These are phyloP conservation scores for Mormyrops boulengeri DNA, from an alignment of 2,797 vertebrate genomes.

Conservation along the genomic window DNA sequence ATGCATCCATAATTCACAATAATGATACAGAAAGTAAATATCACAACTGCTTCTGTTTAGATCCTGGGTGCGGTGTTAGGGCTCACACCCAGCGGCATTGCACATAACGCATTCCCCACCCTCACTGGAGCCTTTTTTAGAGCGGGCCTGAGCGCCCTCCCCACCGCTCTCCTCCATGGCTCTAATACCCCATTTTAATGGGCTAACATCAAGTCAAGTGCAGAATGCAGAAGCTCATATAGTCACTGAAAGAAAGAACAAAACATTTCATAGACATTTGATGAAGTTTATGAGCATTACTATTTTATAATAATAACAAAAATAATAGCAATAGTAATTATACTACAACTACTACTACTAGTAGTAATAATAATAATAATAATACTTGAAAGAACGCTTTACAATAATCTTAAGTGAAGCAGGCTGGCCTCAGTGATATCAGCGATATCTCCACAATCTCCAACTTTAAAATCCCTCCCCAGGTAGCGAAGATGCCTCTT, in stretches of 20 bases:
- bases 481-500: not conserved
- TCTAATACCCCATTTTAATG: not conserved
- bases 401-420: not conserved
- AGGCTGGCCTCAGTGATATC: not conserved
- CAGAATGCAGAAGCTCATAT: not conserved
- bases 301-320: not conserved
- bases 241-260: not conserved
- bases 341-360: not conserved
- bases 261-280: not conserved
- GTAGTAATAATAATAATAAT: not conserved
- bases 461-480: not conserved
- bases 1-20: not conserved
- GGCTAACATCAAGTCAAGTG: not conserved
- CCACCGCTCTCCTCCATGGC: not conserved
- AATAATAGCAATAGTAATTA: not conserved
- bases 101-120: not conserved
- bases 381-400: not conserved
- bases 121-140: not conserved
- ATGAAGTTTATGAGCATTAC: not conserved
- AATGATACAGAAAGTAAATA: not conserved
- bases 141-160: not conserved
- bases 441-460: not conserved
- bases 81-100: not conserved
- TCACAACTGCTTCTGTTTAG: not conserved
- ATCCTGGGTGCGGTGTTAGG: not conserved